Evolutionary conservation across 2,888 invertebrate species (phyloP).

Genomic region (Amblyjoppa proteus): DNA sequence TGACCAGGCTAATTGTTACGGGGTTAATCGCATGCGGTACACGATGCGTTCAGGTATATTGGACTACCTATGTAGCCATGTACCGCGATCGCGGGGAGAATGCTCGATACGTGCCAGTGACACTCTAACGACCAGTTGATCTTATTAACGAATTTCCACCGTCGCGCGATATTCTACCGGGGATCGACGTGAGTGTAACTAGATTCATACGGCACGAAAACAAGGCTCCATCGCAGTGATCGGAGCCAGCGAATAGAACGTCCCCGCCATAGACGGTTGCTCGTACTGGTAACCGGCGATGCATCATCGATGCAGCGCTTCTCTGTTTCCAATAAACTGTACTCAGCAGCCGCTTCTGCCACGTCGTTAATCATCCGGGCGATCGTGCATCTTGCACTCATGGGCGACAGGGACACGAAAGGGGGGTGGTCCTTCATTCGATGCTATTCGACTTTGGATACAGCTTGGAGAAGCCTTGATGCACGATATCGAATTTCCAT

Average conservation of each 20-base stretch:
- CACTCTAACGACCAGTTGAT: slow-evolving; percentile 69
- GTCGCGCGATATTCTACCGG: slow-evolving; percentile 48
- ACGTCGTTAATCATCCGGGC: slow-evolving; percentile 74
- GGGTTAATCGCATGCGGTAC: slow-evolving; percentile 60
- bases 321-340: slow-evolving; percentile 78
- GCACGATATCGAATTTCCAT: slow-evolving; percentile 15
- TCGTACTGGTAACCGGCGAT: slow-evolving; percentile 69
- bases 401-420: slow-evolving; percentile 69
- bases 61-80: not conserved
- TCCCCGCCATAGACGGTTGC: slow-evolving; percentile 1
- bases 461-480: not conserved
- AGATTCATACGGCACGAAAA: slow-evolving; percentile 45
- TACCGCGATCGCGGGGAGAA: slow-evolving; percentile 8
- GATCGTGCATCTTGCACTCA: slow-evolving; percentile 37
- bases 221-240: slow-evolving; percentile 64
- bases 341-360: slow-evolving; percentile 71
- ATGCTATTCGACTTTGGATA: slow-evolving; percentile 43
- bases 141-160: slow-evolving; percentile 74
- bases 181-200: slow-evolving; percentile 48
- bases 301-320: slow-evolving; percentile 75
- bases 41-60: slow-evolving; percentile 49
- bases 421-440: slow-evolving; percentile 59
- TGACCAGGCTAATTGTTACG: slow-evolving; percentile 48
- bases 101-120: slow-evolving; percentile 59
- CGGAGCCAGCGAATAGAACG: not conserved